These are phyloP conservation scores for Axis porcinus DNA, from an alignment of 2,113 vertebrate species.

Conservation along the genomic window DNA sequence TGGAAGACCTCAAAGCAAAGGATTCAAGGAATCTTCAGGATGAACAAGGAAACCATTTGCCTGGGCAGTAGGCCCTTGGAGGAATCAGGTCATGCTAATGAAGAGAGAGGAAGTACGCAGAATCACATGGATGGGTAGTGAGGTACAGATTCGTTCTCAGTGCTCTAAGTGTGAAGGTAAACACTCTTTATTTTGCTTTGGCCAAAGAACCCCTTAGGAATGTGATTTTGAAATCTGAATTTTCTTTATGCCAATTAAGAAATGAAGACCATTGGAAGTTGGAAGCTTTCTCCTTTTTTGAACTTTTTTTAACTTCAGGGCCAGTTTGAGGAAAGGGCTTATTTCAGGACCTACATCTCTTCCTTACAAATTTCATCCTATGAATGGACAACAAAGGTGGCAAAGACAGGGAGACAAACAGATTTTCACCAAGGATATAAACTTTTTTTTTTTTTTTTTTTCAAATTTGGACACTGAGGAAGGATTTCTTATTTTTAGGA, in stretches of 20 bases:
- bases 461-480: background rate
- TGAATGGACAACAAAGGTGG: background rate
- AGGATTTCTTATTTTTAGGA: background rate
- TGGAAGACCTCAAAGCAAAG: background rate
- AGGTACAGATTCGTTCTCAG: background rate
- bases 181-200: background rate
- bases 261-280: background rate
- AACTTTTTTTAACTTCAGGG: background rate
- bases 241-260: background rate
- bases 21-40: background rate
- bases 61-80: background rate
- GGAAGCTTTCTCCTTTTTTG: background rate
- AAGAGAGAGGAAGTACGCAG: background rate
- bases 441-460: background rate
- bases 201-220: background rate
- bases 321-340: background rate
- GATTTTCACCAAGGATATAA: background rate
- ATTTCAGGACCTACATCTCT: background rate
- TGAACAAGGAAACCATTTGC: background rate
- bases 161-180: background rate
- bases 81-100: background rate
- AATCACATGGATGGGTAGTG: background rate
- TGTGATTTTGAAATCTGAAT: background rate
- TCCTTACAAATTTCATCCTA: background rate
- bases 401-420: background rate